These are phyloP conservation scores for Pammene aurita DNA, from an alignment of 2,888 invertebrate genomes.

Conservation along the genomic window DNA sequence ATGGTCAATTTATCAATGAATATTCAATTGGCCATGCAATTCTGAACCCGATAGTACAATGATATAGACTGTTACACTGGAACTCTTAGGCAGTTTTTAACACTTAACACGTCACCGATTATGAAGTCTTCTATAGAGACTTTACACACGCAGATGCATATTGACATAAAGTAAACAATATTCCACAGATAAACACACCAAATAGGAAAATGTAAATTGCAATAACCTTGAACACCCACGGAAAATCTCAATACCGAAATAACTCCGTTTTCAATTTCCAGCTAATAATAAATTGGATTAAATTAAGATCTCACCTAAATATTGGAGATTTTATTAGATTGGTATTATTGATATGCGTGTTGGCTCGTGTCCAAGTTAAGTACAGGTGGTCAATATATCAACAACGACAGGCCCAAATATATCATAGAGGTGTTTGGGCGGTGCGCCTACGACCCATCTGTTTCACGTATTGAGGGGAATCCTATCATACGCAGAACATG, in stretches of 20 bases:
- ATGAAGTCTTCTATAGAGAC: not conserved
- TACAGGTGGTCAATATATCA: conserved; percentile 33
- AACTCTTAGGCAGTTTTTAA: no score
- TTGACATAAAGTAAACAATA: conserved; percentile 30
- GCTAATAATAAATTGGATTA: conserved; percentile 29
- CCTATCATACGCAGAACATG: not conserved
- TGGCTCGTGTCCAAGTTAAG: conserved; percentile 32
- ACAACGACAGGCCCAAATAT: conserved; percentile 28
- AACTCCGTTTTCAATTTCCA: conserved; percentile 39
- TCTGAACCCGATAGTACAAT: no score
- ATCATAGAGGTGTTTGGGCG: conserved; percentile 32
- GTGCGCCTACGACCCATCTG: conserved; percentile 34
- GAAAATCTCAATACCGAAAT: conserved; percentile 25
- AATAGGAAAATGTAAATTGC: conserved; percentile 32
- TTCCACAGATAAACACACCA: conserved; percentile 15
- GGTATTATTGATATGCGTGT: conserved; percentile 28
- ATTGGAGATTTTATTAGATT: conserved; percentile 29
- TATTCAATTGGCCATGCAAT: no score
- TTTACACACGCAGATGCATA: conserved; percentile 13
- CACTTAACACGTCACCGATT: not conserved
- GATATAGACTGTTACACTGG: no score
- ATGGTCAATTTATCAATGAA: no score
- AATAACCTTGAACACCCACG: conserved; percentile 39
- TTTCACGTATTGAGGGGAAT: conserved; percentile 14
- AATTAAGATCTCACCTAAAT: conserved; percentile 31